A percentile compares a stretch with the other conserved stretches of the same genome.
phyloP scores from a whole-genome alignment of 2,797 vertebrate species.

The Microcaecilia unicolor region DNA sequence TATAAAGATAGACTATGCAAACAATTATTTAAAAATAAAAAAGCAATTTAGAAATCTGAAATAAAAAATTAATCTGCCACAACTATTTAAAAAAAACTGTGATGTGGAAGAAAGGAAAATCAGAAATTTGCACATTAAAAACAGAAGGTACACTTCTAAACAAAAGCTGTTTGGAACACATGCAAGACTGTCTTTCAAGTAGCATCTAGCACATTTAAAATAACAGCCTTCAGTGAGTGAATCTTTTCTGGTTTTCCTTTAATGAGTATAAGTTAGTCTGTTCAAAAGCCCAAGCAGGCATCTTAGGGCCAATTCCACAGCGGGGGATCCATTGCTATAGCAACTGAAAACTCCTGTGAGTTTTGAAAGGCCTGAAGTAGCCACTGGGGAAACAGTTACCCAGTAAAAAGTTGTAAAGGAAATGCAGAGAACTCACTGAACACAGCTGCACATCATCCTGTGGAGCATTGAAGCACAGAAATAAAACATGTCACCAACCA shows the following conservation, averaged over 20 bases:
- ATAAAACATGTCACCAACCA: neutral
- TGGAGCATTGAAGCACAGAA: neutral
- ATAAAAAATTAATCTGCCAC: no score
- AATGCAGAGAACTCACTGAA: neutral
- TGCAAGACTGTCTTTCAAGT: constrained; percentile 8
- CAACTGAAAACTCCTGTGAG: constrained; percentile 41
- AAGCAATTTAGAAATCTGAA: no score
- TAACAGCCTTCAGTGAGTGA: constrained; percentile 28
- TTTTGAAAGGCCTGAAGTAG: constrained; percentile 28
- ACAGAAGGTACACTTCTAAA: constrained; percentile 7
- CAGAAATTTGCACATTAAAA: no score
- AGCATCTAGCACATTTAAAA: constrained; percentile 20
- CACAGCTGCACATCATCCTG: neutral
- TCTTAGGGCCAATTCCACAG: constrained; percentile 40
- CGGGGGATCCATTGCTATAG: constrained; percentile 51
- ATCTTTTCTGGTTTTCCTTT: constrained; percentile 38
- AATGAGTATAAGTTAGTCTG: constrained; percentile 37
- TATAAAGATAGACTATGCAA: no score
- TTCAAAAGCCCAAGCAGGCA: constrained; percentile 39
- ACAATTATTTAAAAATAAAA: no score
- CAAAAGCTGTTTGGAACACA: constrained; percentile 8
- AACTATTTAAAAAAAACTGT: no score
- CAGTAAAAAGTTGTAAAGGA: constrained; percentile 20
- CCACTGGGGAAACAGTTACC: constrained; percentile 29
- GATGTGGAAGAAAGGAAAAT: no score